Conservation (phyloP, 92 coral and sea anemone genomes). For the Phenganax marumi region DNA sequence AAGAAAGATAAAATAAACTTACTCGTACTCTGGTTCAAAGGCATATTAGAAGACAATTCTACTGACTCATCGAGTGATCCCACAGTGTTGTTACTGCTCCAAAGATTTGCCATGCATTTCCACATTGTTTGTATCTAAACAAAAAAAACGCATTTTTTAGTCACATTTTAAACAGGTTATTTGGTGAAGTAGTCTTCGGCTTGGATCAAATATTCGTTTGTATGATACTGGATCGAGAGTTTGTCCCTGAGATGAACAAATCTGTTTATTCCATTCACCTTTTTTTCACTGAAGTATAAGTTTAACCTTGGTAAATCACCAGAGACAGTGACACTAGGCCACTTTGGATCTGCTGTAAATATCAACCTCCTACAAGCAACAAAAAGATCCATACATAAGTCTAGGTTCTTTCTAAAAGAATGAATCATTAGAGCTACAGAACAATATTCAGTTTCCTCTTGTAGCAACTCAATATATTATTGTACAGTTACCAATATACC, state of each 20-base stretch:
- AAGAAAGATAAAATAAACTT: neutral
- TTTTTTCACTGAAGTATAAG: conserved; percentile 85
- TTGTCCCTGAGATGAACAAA: no score
- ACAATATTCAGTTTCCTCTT: neutral
- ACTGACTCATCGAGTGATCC: neutral
- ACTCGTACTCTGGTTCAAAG: conserved; percentile 24
- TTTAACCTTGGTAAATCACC: conserved; percentile 84
- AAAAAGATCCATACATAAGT: neutral
- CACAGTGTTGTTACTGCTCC: neutral
- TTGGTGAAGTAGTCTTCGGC: neutral
- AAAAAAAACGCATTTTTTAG: neutral
- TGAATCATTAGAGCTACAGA: no score
- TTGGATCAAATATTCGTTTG: no score
- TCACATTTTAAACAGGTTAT: neutral
- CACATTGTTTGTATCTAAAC: conserved; percentile 34
- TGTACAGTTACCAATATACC: neutral
- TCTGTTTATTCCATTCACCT: conserved; percentile 50
- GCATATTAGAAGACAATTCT: conserved; percentile 1
- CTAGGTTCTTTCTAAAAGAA: no score
- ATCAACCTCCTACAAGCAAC: conserved; percentile 69
- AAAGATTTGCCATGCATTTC: conserved; percentile 39
- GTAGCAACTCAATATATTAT: neutral
- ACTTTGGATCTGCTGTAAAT: conserved; percentile 94
- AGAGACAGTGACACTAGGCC: conserved; percentile 78
- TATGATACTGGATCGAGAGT: no score